Conservation (phyloP, 2,113 vertebrate species). For the Desmodus rotundus region DNA sequence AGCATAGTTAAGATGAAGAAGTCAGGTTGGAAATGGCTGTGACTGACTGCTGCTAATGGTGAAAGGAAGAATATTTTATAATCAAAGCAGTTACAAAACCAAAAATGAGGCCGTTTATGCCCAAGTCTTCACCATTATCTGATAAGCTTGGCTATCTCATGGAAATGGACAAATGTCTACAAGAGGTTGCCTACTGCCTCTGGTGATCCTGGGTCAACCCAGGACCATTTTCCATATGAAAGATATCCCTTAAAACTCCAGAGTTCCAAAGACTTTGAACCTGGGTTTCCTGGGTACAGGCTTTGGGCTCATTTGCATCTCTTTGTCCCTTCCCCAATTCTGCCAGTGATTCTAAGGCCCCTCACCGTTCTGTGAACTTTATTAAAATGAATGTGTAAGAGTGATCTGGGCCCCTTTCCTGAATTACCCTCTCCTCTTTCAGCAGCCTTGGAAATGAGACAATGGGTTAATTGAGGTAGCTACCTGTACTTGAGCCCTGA, state of each 20-base stretch:
- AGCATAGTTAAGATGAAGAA: background rate
- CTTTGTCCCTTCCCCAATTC: constrained; percentile 22
- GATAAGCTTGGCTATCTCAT: constrained; percentile 62
- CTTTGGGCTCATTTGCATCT: constrained; percentile 58
- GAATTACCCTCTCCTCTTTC: constrained; percentile 48
- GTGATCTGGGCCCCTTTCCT: constrained; percentile 25
- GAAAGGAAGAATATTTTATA: background rate
- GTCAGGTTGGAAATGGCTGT: background rate
- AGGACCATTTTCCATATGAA: constrained; percentile 51
- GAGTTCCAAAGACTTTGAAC: constrained; percentile 44
- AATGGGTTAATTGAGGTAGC: constrained; percentile 55
- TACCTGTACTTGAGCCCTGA: constrained; percentile 18
- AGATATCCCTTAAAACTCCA: background rate
- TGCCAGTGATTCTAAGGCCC: constrained; percentile 55
- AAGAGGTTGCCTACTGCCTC: constrained; percentile 59
- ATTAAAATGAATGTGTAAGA: constrained; percentile 39
- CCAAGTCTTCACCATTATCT: constrained; percentile 44
- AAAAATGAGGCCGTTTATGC: constrained; percentile 30
- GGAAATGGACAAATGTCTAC: constrained; percentile 45
- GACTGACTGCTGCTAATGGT: background rate
- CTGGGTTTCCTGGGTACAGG: background rate
- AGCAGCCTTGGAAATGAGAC: constrained; percentile 58
- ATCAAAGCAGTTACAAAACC: constrained; percentile 22
- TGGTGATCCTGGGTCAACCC: constrained; percentile 44
- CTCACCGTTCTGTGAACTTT: constrained; percentile 72